Percentiles rank a stretch among this genome's conserved stretches.
Evolutionary conservation across 1,140 invertebrate genomes (phyloP).

Genomic region (Halyomorpha halys): DNA sequence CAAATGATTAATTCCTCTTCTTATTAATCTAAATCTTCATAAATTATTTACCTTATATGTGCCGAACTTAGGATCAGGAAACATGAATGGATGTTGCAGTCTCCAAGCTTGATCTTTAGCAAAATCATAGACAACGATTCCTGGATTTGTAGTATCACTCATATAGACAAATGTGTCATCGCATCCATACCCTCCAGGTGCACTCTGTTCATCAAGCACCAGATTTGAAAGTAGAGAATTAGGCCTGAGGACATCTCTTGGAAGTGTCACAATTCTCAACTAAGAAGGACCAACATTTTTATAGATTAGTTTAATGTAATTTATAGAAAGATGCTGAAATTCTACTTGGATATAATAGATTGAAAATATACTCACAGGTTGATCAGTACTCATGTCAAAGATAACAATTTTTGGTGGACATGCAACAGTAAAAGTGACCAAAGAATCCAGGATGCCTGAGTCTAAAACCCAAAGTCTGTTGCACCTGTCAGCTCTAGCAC

Average conservation of each 20-base stretch:
- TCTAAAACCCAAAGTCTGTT: slow-evolving; percentile 65
- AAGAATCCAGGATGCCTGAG: slow-evolving; percentile 57
- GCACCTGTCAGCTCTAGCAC: slow-evolving; percentile 57
- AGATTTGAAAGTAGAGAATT: slow-evolving; percentile 64
- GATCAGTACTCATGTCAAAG: slow-evolving; percentile 51
- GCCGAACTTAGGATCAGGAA: slow-evolving; percentile 63
- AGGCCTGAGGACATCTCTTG: slow-evolving; percentile 51
- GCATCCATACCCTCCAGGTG: slow-evolving; percentile 40
- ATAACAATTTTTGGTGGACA: slow-evolving; percentile 71
- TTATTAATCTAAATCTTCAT: slow-evolving; percentile 3
- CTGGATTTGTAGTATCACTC: slow-evolving; percentile 63
- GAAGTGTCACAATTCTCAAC: slow-evolving; percentile 41
- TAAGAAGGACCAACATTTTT: not conserved
- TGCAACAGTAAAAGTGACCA: slow-evolving; percentile 59
- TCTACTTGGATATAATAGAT: no score
- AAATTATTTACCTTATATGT: slow-evolving; percentile 42
- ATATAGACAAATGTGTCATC: slow-evolving; percentile 69
- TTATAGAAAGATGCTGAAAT: not conserved
- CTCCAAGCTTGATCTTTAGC: slow-evolving; percentile 61
- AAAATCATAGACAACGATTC: slow-evolving; percentile 61
- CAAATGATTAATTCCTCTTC: not conserved
- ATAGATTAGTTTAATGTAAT: not conserved
- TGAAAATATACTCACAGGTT: slow-evolving; percentile 27
- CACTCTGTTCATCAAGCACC: slow-evolving; percentile 52
- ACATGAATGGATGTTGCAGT: slow-evolving; percentile 63